These are phyloP conservation scores for Coecobrya sp. DNA, from an alignment of 2,888 invertebrate species.

Conservation along the genomic window DNA sequence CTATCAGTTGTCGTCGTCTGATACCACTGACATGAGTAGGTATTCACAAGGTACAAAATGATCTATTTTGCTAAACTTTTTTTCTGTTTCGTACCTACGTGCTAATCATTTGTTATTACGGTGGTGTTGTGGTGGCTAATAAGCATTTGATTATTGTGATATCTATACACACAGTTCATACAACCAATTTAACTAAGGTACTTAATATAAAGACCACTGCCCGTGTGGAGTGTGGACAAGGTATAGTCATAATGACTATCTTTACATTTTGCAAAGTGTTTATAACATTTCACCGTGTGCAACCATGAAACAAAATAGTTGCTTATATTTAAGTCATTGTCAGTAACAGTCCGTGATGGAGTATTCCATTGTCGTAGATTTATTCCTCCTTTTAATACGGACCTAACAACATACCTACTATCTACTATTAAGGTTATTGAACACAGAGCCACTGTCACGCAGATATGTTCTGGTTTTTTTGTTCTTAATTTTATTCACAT, in stretches of 20 bases:
- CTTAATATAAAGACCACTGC: not conserved
- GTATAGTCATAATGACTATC: not conserved
- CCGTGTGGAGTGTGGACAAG: not conserved
- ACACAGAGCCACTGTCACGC: not conserved
- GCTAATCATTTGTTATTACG: constrained; percentile 35
- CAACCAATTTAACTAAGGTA: not conserved
- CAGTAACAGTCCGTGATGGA: constrained; percentile 9
- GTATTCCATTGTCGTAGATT: constrained; percentile 8
- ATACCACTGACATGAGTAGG: no score
- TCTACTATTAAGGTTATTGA: not conserved
- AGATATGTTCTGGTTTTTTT: constrained; percentile 19
- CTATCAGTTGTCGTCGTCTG: not conserved
- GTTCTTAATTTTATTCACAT: constrained; percentile 8
- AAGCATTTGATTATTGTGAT: not conserved
- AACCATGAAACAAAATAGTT: not conserved
- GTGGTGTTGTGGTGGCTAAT: not conserved
- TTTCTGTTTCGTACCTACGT: not conserved
- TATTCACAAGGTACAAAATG: constrained; percentile 9
- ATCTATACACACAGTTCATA: not conserved
- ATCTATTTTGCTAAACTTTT: not conserved
- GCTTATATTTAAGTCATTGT: no score
- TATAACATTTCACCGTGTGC: not conserved
- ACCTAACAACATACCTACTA: not conserved
- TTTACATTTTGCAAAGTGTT: not conserved
- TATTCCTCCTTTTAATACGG: not conserved